Evolutionary conservation across 2,888 invertebrate species (phyloP).

Genomic region (Aleiodes alternator): DNA sequence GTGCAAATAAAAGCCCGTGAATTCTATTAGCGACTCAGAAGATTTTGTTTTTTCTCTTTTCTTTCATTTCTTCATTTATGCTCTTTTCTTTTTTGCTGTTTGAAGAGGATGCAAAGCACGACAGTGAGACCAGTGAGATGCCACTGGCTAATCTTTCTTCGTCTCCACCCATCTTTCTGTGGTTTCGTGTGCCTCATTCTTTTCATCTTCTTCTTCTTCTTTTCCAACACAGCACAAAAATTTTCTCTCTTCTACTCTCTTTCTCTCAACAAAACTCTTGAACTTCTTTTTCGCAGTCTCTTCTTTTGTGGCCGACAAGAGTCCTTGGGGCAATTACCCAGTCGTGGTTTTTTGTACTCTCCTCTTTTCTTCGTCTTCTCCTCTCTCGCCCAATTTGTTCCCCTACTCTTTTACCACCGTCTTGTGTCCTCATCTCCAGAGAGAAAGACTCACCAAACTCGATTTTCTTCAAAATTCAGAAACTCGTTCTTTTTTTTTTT

Average conservation of each 20-base stretch:
- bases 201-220: constrained; percentile 7
- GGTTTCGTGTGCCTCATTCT: constrained; percentile 25
- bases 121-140: constrained; percentile 27
- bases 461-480: constrained; percentile 26
- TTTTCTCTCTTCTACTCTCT: not conserved
- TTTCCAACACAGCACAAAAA: constrained; percentile 18
- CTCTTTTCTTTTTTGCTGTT: constrained; percentile 4
- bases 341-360: constrained; percentile 26
- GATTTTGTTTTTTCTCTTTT: constrained; percentile 3
- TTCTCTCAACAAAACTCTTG: not conserved
- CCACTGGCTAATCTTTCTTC: constrained; percentile 37
- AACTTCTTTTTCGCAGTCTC: constrained; percentile 21
- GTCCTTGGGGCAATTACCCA: constrained; percentile 35
- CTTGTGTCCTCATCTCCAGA: not conserved
- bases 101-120: constrained; percentile 40
- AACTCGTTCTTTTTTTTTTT: not conserved
- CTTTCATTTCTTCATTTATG: not conserved
- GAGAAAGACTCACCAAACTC: constrained; percentile 6
- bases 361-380: not conserved
- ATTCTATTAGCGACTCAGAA: constrained; percentile 66
- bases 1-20: constrained; percentile 65
- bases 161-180: constrained; percentile 38
- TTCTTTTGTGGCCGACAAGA: constrained; percentile 34
- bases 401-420: constrained; percentile 9
- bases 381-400: constrained; percentile 15